Evolutionary conservation across 2,113 vertebrate species (phyloP), one percentile per base, ranked within the genome.

Genomic region (Taxidea taxus): DNA sequence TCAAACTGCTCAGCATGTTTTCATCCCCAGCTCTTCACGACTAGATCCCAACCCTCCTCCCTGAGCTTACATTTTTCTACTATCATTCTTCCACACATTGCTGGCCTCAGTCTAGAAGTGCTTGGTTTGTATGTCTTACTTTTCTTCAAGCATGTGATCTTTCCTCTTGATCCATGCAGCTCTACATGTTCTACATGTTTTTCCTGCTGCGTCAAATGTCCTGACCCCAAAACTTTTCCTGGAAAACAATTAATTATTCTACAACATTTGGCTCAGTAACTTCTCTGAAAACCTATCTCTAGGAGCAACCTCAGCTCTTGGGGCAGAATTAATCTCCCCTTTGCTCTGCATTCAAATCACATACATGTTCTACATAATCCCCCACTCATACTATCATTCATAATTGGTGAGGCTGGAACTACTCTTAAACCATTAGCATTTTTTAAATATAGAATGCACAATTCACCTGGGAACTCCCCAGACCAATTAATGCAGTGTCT

Each of bases 321-420:
- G 85, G 42, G 31, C 44, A 77, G 74, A 84, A 95, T 88, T 77
- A 82, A 66, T 88, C 31, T 82, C 23, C 77, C 60, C 60, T 60
- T 93, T 94, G 39, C 16, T n/a, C 31, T 91, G 16, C 85, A 31
- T 81, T 97, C 78, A 49, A 87, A 78, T 92, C n/a, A 70, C 31
- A 27, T 31, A 70, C 31, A 27, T 31, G 10, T 70, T 92, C 31
- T 70, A 74, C 3, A 44, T n/a, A 58, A 86, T 74, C 66, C 9
- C 31, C 60, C n/a, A 68, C 25, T 25, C 10, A 64, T 34, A 27
- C 14, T 44, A 8, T 18, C 47, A 87, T 89, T 89, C 78, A 29
- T 86, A 49, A 8, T 58, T 91, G 88, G 3, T 47, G 34, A 91
- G 2, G 58, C 29, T 72, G 66, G 44, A 93, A 66, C 31, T 95